Conservation (phyloP, 2,113 vertebrate species). For the Sphaerodactylus townsendi region DNA sequence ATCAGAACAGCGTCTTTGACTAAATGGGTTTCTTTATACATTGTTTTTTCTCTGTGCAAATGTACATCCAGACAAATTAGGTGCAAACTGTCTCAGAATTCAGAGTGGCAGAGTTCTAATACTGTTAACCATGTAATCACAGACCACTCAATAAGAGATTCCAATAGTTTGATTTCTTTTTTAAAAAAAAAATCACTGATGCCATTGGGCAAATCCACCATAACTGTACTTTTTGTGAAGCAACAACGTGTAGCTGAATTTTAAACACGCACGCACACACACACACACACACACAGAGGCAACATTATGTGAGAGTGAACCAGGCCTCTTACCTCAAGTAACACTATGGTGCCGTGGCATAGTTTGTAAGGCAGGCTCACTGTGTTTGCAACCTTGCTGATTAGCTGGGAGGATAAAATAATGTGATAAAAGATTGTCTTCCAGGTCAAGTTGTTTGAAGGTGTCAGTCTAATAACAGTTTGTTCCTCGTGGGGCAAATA, state of each 20-base stretch:
- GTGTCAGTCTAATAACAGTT: conserved; percentile 6
- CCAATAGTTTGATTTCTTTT: background rate
- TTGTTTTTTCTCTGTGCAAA: background rate
- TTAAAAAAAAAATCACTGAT: background rate
- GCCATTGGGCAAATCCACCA: background rate
- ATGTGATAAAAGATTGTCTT: background rate
- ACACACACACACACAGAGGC: no score
- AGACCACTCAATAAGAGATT: background rate
- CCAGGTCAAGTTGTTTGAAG: conserved; percentile 5
- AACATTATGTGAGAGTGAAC: conserved; percentile 16
- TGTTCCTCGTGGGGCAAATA: conserved; percentile 9
- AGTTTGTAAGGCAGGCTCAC: conserved; percentile 13
- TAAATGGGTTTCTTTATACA: background rate
- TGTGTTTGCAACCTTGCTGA: background rate
- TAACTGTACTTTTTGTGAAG: background rate
- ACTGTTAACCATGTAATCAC: background rate
- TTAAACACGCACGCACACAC: background rate
- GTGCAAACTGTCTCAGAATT: background rate
- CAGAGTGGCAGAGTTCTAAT: background rate
- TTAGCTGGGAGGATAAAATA: background rate
- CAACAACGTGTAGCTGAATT: background rate
- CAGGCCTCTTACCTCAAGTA: conserved; percentile 22
- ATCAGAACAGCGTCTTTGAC: conserved; percentile 10
- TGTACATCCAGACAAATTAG: background rate
- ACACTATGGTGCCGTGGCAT: background rate